A percentile compares a stretch with the other conserved stretches of the same genome.
phyloP scores from a whole-genome alignment of 2,113 vertebrate species.

The Pseudorhombus dupliciocellatus region DNA sequence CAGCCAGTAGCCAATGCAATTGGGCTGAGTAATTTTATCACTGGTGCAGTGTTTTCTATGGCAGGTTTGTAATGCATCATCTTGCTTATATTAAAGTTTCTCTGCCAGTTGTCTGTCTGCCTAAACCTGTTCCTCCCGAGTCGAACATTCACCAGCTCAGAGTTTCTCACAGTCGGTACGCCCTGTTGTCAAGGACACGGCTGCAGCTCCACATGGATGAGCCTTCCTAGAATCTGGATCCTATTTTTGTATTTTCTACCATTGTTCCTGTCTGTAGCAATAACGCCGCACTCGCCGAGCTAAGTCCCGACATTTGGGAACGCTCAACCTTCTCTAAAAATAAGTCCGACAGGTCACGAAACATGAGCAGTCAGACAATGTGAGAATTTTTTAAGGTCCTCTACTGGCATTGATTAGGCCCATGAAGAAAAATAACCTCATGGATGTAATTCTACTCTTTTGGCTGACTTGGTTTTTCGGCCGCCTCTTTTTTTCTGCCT shows the following conservation, averaged over 20 bases:
- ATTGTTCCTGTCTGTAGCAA: background rate
- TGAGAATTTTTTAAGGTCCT: background rate
- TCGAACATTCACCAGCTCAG: constrained; percentile 1
- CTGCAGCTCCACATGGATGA: background rate
- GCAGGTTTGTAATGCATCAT: constrained; percentile 56
- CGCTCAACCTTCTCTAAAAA: constrained; percentile 1
- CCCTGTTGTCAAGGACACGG: constrained; percentile 20
- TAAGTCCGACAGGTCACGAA: background rate
- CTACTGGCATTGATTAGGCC: background rate
- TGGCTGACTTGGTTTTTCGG: background rate
- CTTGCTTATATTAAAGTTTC: constrained; percentile 55
- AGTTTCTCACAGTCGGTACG: constrained; percentile 45
- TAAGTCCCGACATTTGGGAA: constrained; percentile 8
- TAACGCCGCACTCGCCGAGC: background rate
- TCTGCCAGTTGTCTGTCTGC: constrained; percentile 57
- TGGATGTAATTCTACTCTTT: background rate
- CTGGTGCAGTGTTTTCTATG: constrained; percentile 60
- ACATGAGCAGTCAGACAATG: background rate
- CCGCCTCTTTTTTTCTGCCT: background rate
- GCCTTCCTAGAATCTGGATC: background rate
- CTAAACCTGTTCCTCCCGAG: constrained; percentile 26
- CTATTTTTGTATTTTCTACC: background rate
- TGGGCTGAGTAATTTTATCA: constrained; percentile 56
- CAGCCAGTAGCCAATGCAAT: constrained; percentile 46
- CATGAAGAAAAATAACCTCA: background rate